A percentile compares a stretch with the other conserved stretches of the same genome.
Evolutionary conservation across 2,113 vertebrate genomes (phyloP).

Genomic region (Dendrocopos noguchii): DNA sequence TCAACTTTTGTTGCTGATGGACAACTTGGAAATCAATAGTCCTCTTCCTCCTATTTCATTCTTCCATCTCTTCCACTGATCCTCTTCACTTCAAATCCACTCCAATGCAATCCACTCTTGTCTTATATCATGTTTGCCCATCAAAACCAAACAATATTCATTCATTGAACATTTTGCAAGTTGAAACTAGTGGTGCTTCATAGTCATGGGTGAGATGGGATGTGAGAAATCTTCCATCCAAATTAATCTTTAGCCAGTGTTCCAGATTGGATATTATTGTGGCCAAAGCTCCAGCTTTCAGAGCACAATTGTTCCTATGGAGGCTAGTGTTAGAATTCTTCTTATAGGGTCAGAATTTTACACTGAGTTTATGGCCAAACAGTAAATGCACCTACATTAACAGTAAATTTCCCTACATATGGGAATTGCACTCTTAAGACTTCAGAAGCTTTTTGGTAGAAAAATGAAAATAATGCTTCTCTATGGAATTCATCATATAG

Average conservation of each 20-base stretch:
- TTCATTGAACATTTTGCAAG: not conserved
- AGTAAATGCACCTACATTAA: not conserved
- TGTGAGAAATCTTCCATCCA: not conserved
- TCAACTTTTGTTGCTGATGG: not conserved
- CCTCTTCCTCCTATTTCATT: not conserved
- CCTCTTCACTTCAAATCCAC: not conserved
- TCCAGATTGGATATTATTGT: not conserved
- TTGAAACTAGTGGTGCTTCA: not conserved
- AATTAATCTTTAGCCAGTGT: not conserved
- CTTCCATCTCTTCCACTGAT: not conserved
- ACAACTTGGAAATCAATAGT: not conserved
- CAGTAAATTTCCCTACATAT: not conserved
- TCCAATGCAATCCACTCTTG: accelerated
- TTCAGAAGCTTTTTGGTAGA: not conserved
- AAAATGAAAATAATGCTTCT: not conserved
- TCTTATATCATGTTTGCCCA: not conserved
- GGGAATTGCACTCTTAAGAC: not conserved
- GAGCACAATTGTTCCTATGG: not conserved
- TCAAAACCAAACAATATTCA: not conserved
- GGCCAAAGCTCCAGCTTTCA: not conserved
- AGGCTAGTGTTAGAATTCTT: not conserved
- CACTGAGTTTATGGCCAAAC: not conserved
- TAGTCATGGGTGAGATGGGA: not conserved
- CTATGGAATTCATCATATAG: not conserved
- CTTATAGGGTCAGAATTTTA: not conserved